Evolutionary conservation across 2,888 invertebrate genomes (phyloP), one percentile per base, ranked within the genome.

Genomic region (Drosophila parthenogenetica): DNA sequence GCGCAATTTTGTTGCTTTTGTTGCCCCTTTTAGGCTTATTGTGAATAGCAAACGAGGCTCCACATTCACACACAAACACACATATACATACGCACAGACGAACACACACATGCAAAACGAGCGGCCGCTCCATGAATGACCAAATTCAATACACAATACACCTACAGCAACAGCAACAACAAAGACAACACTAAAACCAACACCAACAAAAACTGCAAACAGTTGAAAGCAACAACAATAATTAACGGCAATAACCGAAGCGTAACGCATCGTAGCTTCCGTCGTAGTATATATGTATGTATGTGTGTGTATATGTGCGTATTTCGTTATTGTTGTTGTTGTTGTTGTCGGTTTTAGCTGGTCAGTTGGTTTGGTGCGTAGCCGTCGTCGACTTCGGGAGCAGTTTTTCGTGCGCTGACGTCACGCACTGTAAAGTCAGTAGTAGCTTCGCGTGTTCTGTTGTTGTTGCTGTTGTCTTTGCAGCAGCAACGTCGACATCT

Each of bases 211-310:
- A 49, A 35, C 29, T 29, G 22, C 53, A 43, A 57, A 57, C 39
- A 48, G 49, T 48, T 22, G 46, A 39, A 49, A 17, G 54, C 65
- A 67, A 51, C 77, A 61, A 70, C 72, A 78, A 78, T 85, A 89
- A 89, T 89, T 87, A 87, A 84, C 84, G 85, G 81, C 87, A 89
- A 73, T 84, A 81, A 79, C 73, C 87, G 87, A 89, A 84, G 89
- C 84, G 89, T 84, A 87, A 71, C 81, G 81, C 84, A 81, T 84
- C 81, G 84, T 81, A 79, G 81, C 84, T 86, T 82, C 83, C 82
- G 81, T 71, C 73, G 76, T 85, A 76, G 77, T 74, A 59, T 68
- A 37, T 39, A 81, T 69, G 74, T 71, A 55, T 64, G 35, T 19
- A 3, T 55, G 16, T 4, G 14, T 60, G 29, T 40, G 17, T 37